phyloP scores from a whole-genome alignment of 2,888 invertebrate genomes.

The Cabera pusaria region DNA sequence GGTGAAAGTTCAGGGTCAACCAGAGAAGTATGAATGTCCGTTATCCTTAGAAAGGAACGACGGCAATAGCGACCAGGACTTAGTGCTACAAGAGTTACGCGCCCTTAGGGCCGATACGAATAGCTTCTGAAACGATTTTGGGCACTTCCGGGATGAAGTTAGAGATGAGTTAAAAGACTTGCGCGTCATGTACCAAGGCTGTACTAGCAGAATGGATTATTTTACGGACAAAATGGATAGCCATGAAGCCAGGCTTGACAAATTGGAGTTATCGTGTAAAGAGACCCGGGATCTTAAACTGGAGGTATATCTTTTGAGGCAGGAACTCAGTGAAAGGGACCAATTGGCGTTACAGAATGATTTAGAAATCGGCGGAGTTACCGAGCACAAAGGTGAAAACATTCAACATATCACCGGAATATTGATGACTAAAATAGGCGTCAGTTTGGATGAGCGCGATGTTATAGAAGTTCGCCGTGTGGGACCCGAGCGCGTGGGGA shows the following conservation, averaged over 20 bases:
- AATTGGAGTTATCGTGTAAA: too few relatives aligned
- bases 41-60: too few relatives aligned
- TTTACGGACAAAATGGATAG: neutral
- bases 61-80: too few relatives aligned
- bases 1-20: too few relatives aligned
- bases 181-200: neutral
- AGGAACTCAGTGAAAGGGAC: neutral
- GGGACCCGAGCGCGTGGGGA: neutral
- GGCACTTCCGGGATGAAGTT: neutral
- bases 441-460: neutral
- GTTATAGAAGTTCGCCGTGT: neutral
- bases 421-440: neutral
- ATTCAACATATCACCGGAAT: neutral
- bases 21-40: too few relatives aligned
- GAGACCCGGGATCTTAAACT: too few relatives aligned
- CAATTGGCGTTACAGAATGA: slow-evolving; percentile 1
- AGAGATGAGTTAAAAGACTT: neutral
- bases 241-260: neutral
- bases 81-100: too few relatives aligned
- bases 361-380: slow-evolving; percentile 1
- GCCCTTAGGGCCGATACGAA: too few relatives aligned
- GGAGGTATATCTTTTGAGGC: too few relatives aligned
- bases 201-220: too few relatives aligned
- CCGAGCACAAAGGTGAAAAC: slow-evolving; percentile 1
- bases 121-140: too few relatives aligned